Evolutionary conservation across 2,797 vertebrate genomes (phyloP), one percentile per base, ranked within the genome.

Genomic region (Knipowitschia caucasica): DNA sequence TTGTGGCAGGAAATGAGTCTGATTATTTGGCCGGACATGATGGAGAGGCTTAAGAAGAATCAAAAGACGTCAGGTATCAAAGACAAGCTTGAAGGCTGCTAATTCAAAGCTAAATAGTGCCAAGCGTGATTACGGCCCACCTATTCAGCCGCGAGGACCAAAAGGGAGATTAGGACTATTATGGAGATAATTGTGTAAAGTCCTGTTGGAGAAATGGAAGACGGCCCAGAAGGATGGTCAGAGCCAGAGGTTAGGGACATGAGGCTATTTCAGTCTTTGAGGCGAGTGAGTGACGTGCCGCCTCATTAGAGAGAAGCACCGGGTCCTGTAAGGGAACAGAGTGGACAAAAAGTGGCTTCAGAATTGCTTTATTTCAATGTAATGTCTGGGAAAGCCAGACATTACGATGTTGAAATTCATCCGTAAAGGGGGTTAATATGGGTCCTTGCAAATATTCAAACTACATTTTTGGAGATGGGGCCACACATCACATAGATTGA

Each of bases 1-100:
- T 86, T 87, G 79, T 56, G 46, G 73, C 71, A 60, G 64, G 64
- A 87, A 89, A 89, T 90, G 30, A 86, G 81, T 82, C 66, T 86
- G 85, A 90, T 89, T 88, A 69, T 68, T 63, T 71, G 45, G 62
- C 66, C 63, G 77, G 68, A 59, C 71, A 52, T 59, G 64, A 75
- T 68, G 25, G 66, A 64, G 63, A 56, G 68, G 60, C 59, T 85
- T 81, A 82, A 64, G 27, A 30, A 45, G 68, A 82, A 66, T 70
- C 11, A 34, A 75, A 43, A 80, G 69, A 72, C 52, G 62, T 60
- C 78, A 80, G 80, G 81, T 85, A 86, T 85, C 82, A 79, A 77
- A 83, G 70, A 71, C 62, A 67, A 70, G 63, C 64, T 43, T 42
- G 58, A 70, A 73, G 67, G 67, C 61, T 72, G 64, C 69, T 12